These are phyloP conservation scores for Gastracanthus pulcherrimus DNA, from an alignment of 2,888 invertebrate species.

Conservation along the genomic window DNA sequence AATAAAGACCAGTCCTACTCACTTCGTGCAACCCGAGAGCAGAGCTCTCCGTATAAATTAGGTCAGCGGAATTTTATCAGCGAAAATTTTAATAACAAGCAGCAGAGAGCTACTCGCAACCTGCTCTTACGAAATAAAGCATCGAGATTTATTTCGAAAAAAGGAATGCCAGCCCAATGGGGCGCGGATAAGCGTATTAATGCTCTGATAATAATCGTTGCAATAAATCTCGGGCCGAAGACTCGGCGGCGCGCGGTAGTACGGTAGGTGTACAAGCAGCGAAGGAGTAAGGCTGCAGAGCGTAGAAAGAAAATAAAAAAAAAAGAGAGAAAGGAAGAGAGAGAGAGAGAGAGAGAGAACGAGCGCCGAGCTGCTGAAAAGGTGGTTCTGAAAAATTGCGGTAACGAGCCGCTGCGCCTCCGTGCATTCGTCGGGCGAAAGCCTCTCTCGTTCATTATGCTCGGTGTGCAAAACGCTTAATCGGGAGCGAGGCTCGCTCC, in stretches of 20 bases:
- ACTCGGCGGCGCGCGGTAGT: not conserved
- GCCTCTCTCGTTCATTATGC: too few species aligned
- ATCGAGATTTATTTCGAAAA: slow-evolving; percentile 32
- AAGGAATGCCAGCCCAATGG: slow-evolving; percentile 6
- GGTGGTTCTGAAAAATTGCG: too few species aligned
- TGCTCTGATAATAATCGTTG: slow-evolving; percentile 46
- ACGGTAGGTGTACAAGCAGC: not conserved
- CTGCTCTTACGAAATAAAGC: slow-evolving; percentile 14
- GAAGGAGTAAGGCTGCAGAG: too few species aligned
- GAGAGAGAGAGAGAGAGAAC: too few species aligned
- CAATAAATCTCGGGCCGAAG: slow-evolving; percentile 36
- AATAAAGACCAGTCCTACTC: not conserved
- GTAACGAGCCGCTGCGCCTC: too few species aligned
- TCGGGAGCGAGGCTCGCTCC: too few species aligned
- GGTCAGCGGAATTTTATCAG: not conserved
- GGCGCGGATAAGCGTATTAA: slow-evolving; percentile 47
- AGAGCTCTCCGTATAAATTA: slow-evolving; percentile 1
- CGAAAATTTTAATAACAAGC: slow-evolving; percentile 42
- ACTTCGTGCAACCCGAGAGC: not conserved
- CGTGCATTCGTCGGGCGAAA: too few species aligned
- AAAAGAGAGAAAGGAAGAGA: too few species aligned
- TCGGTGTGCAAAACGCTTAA: too few species aligned
- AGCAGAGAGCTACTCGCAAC: not conserved
- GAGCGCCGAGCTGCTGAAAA: too few species aligned
- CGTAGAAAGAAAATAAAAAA: not conserved